phyloP scores from a whole-genome alignment of 2,113 vertebrate species.

The Antigone vipio region DNA sequence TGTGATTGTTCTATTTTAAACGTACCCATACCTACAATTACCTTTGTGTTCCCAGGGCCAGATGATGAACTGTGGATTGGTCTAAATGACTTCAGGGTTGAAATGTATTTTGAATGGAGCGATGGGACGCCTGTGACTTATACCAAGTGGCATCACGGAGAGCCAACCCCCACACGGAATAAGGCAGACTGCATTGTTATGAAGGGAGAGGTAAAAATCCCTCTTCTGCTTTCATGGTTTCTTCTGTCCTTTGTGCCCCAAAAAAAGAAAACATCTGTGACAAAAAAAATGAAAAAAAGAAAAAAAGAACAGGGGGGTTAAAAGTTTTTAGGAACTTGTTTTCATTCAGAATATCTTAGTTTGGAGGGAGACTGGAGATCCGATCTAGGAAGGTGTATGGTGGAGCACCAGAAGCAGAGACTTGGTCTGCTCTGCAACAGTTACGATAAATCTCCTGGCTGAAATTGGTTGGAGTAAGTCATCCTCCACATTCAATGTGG shows the following conservation, averaged over 20 bases:
- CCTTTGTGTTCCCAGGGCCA: slow-evolving; percentile 68
- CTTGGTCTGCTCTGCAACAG: neutral
- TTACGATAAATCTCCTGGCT: neutral
- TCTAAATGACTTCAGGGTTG: slow-evolving; percentile 84
- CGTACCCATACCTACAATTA: neutral
- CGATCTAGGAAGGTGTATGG: neutral
- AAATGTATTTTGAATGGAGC: slow-evolving; percentile 93
- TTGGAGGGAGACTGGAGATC: neutral
- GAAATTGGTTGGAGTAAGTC: neutral
- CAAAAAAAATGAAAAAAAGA: neutral
- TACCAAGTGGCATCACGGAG: slow-evolving; percentile 84
- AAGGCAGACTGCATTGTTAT: slow-evolving; percentile 88
- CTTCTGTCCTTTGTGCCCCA: neutral
- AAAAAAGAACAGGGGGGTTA: neutral
- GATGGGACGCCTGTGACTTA: slow-evolving; percentile 88
- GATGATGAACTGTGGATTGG: slow-evolving; percentile 90
- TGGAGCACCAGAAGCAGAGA: neutral
- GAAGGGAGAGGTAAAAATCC: slow-evolving; percentile 82
- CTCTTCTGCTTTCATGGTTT: neutral
- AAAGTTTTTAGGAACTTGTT: neutral
- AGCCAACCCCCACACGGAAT: slow-evolving; percentile 82
- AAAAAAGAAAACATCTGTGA: neutral
- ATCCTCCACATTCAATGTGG: neutral
- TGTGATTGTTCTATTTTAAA: neutral
- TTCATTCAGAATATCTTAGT: neutral